Evolutionary conservation across 1,140 invertebrate species (phyloP), one percentile per base, ranked within the genome.

Genomic region (Tetramorium parvispinum): DNA sequence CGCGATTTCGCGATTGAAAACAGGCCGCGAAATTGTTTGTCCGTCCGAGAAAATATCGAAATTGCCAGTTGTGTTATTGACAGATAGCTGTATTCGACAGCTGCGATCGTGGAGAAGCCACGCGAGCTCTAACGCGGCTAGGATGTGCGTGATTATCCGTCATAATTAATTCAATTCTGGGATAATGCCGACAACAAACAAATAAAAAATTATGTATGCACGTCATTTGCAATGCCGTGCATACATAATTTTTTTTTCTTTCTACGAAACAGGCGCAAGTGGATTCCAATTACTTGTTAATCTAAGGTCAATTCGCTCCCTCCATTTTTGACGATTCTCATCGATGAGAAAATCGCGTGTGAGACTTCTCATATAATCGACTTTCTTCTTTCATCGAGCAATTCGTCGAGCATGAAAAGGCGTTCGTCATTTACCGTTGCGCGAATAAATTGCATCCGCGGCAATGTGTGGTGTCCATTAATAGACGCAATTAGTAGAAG

Each of bases 351-450:
- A 11, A 71, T 82, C 49, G 65, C 51, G 37, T 57, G 78, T 24
- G 18, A 82, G 49, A 68, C 59, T 51, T 0, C 7, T 4, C 37
- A 51, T 65, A 81, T 46, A 46, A 71, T 55, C 10, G 16, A 71
- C 37, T 55, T 70, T 81, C 65, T 40, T 81, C 75, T 49, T 49
- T 63, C 57, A 32, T 63, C 49, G 49, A 55, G 21, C 49, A 55
- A 32, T 70, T 53, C 27, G 1, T 10, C 21, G 13, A 55, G 65
- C 32, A 8, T 53, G 63, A 53, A 70, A 21, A 43, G n/a, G 10
- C 10, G 21, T 55, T 55, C 32, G 21, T 73, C 10, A 82, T 79
- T 66, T 51, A 57, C 32, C 11, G 82, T 88, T 87, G 78, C n/a
- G 46, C 24, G 43, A 53, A 66, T 37, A 49, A 24, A 49, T 21